Conservation (phyloP, 2,888 invertebrate species). For the Doris montereyensis region DNA sequence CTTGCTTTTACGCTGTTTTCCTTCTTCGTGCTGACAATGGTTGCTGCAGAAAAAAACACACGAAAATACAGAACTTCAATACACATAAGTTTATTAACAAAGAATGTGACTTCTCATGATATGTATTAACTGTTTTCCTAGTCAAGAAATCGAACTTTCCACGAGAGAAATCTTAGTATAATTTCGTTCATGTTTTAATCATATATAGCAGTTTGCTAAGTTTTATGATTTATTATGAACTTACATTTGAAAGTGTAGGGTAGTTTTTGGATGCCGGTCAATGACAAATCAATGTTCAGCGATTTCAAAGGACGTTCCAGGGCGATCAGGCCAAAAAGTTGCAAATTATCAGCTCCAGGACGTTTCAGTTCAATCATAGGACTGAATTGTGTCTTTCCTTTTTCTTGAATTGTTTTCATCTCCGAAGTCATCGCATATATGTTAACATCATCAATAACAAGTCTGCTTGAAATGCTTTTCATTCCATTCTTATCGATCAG, state of each 20-base stretch:
- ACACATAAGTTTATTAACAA: too few relatives aligned
- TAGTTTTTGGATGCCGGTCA: slow-evolving; percentile 48
- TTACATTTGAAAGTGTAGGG: slow-evolving; percentile 54
- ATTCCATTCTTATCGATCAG: slow-evolving; percentile 43
- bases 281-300: slow-evolving; percentile 49
- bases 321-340: slow-evolving; percentile 47
- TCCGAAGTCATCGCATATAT: slow-evolving; percentile 56
- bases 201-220: too few relatives aligned
- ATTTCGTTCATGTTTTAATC: too few relatives aligned
- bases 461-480: slow-evolving; percentile 53
- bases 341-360: slow-evolving; percentile 50
- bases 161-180: too few relatives aligned
- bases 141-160: too few relatives aligned
- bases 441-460: slow-evolving; percentile 53
- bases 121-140: too few relatives aligned
- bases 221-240: too few relatives aligned
- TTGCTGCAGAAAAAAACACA: slow-evolving; percentile 45
- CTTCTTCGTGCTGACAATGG: slow-evolving; percentile 49
- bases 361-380: slow-evolving; percentile 55
- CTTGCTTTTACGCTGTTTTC: slow-evolving; percentile 48
- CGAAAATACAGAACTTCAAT: too few relatives aligned
- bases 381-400: slow-evolving; percentile 48
- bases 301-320: slow-evolving; percentile 10
- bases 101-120: too few relatives aligned
- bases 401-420: slow-evolving; percentile 49